Evolutionary conservation across 2,797 vertebrate genomes (phyloP).

Genomic region (Melanotaenia boesemani): DNA sequence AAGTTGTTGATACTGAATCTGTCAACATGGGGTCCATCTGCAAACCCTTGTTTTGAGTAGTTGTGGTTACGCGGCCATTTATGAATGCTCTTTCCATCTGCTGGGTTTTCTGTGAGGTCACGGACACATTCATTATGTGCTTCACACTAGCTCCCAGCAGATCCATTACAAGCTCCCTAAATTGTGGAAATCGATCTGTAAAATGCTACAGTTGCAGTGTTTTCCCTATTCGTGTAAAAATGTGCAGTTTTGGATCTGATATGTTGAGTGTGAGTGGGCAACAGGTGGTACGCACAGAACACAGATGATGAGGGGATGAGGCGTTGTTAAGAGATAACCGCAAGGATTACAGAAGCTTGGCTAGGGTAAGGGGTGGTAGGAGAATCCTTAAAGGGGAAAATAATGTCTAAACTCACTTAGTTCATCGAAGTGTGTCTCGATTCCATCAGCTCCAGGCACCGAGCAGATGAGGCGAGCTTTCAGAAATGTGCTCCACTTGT

Average conservation of each 20-base stretch:
- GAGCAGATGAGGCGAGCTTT: constrained; percentile 98
- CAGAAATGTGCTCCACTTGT: constrained; percentile 99
- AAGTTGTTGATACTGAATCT: constrained; percentile 57
- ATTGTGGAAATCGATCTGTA: constrained; percentile 24
- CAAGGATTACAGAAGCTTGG: constrained; percentile 1
- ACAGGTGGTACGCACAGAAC: constrained; percentile 21
- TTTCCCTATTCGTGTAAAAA: constrained; percentile 9
- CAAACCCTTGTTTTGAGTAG: constrained; percentile 47
- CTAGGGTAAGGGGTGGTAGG: constrained; percentile 6
- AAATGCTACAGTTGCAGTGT: constrained; percentile 6
- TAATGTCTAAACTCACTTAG: constrained; percentile 88
- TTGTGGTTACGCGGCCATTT: constrained; percentile 37
- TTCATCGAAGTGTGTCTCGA: constrained; percentile 98
- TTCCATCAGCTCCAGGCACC: constrained; percentile 92
- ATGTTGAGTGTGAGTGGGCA: constrained; percentile 3
- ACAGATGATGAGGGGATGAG: constrained; percentile 1
- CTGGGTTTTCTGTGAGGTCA: constrained; percentile 37
- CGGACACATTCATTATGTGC: constrained; percentile 26
- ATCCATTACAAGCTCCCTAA: constrained; percentile 28
- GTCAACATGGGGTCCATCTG: constrained; percentile 52
- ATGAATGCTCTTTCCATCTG: constrained; percentile 59
- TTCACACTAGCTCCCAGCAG: constrained; percentile 33
- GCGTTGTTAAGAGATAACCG: constrained; percentile 28
- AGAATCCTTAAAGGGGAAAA: constrained; percentile 2
- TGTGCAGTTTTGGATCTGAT: constrained; percentile 14